A percentile compares a stretch with the other conserved stretches of the same genome.
phyloP scores from a whole-genome alignment of 1,140 invertebrate genomes.

The Medauroidea extradentata region DNA sequence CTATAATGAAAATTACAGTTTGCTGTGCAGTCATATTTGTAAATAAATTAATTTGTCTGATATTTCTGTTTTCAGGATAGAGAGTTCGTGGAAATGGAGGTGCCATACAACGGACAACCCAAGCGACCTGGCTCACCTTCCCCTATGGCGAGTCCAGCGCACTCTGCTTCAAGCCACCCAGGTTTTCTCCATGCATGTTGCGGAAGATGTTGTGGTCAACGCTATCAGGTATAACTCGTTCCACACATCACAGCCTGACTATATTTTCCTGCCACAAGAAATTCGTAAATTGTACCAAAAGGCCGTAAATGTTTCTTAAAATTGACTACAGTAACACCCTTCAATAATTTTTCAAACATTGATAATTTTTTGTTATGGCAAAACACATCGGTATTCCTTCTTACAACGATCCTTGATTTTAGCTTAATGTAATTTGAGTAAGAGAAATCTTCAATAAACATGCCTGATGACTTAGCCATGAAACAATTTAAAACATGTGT shows the following conservation, averaged over 20 bases:
- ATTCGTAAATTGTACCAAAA: too few relatives aligned
- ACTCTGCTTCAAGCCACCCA: conserved; percentile 69
- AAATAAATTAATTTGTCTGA: too few relatives aligned
- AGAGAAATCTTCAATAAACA: too few relatives aligned
- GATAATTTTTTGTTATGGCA: neutral
- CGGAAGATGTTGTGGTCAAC: conserved; percentile 79
- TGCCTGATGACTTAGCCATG: too few relatives aligned
- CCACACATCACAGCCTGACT: too few relatives aligned
- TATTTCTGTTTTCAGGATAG: conserved; percentile 80
- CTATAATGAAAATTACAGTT: too few relatives aligned
- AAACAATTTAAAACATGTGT: too few relatives aligned
- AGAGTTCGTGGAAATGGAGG: conserved; percentile 94
- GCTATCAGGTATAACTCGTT: conserved; percentile 73
- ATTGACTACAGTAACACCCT: neutral
- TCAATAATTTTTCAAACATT: neutral
- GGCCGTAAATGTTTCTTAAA: too few relatives aligned
- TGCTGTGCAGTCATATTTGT: too few relatives aligned
- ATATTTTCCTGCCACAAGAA: too few relatives aligned
- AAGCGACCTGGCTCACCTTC: conserved; percentile 84
- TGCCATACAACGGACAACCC: conserved; percentile 86
- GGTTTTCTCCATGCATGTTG: conserved; percentile 79
- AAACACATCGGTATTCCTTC: neutral
- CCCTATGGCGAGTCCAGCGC: conserved; percentile 79
- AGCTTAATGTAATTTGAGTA: too few relatives aligned
- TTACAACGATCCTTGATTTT: neutral